Evolutionary conservation across 37 sponge, comb jelly and placozoan genomes (phyloP).

Genomic region (Agelas oroides): DNA sequence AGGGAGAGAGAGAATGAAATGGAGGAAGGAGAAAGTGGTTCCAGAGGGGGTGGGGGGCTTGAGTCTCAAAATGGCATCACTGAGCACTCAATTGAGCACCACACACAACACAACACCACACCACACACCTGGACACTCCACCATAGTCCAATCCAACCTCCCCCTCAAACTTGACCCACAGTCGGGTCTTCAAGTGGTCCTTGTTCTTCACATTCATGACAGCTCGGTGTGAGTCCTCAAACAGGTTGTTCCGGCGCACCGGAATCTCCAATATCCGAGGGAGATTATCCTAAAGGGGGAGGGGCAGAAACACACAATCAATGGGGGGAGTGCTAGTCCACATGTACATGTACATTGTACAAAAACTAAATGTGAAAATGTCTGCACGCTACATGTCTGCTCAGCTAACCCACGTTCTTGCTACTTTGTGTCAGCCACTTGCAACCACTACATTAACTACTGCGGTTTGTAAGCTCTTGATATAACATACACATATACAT

Average conservation of each 20-base stretch:
- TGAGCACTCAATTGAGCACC: too few relatives aligned
- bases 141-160: constrained; percentile 97
- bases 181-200: constrained; percentile 63
- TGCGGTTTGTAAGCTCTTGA: too few relatives aligned
- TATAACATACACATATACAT: too few relatives aligned
- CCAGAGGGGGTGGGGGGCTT: not conserved
- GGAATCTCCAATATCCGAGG: constrained; percentile 85
- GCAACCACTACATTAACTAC: too few relatives aligned
- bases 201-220: constrained; percentile 80
- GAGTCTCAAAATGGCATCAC: too few relatives aligned
- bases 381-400: too few relatives aligned
- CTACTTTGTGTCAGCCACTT: too few relatives aligned
- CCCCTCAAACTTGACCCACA: constrained; percentile 94
- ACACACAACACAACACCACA: too few relatives aligned
- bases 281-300: constrained; percentile 37
- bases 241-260: constrained; percentile 75
- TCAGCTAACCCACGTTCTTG: too few relatives aligned
- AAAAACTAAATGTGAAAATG: too few relatives aligned
- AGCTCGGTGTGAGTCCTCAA: constrained; percentile 84
- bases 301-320: not conserved
- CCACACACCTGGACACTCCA: constrained; percentile 86
- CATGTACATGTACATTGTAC: constrained; percentile 21
- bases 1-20: not conserved
- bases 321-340: not conserved
- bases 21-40: not conserved